Evolutionary conservation across 2,888 invertebrate genomes (phyloP), one percentile per base, ranked within the genome.

Genomic region (Andrena fulva): DNA sequence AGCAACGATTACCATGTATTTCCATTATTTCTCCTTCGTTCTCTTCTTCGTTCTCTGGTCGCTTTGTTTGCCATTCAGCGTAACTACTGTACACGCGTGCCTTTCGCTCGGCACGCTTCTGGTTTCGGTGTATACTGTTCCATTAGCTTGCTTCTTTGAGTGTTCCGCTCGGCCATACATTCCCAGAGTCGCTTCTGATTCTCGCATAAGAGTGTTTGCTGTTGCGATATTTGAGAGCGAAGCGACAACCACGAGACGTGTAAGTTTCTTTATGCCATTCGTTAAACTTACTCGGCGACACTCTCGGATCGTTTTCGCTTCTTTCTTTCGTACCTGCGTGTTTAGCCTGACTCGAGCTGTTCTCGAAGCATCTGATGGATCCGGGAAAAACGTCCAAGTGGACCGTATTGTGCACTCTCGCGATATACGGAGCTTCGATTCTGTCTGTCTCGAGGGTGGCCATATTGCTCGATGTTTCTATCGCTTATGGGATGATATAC

Each of bases 111-210:
- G 71, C 2, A 35, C 33, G 76, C 62, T 64, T 64, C 48, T 59
- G 29, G 27, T 50, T 29, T 59, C 24, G 48, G 42, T 56, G 64
- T 24, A 62, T 16, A 66, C 42, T 24, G 73, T 63, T 69, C 59
- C 56, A 29, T n/a, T 76, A 71, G 76, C 48, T 56, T 42, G 71
- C 63, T 64, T 71, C 71, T 24, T 10, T 56, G 63, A 70, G 59
- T 24, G 68, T 64, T 56, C 24, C 71, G 71, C 35, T 66, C 56
- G 42, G 16, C n/a, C 31, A 4, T 75, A 27, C 42, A 7, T 27
- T 62, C 27, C 50, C 33, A 27, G 35, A 27, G 31, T 33, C 33
- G 20, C 12, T 27, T 35, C 52, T n/a, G 27, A 31, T 33, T 16
- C 42, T 16, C 33, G 60, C 31, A n/a, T n/a, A 16, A 29, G 62